These are phyloP conservation scores for Trematocara stigmaticum DNA, from an alignment of 2,113 vertebrate species.

Conservation along the genomic window DNA sequence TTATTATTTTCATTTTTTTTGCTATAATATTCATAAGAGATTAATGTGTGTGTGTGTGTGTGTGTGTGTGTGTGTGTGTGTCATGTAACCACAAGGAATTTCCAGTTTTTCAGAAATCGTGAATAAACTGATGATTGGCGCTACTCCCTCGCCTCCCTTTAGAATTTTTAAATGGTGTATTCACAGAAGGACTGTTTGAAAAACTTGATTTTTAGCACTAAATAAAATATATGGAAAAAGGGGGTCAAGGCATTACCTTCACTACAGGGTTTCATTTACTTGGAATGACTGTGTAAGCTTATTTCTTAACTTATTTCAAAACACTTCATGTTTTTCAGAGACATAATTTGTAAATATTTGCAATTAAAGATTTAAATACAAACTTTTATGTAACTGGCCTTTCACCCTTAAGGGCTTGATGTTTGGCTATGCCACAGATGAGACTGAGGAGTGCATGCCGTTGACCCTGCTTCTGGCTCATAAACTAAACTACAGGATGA, in stretches of 20 bases:
- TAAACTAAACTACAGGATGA: constrained; percentile 69
- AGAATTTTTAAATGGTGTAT: too few species aligned
- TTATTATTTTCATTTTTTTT: background rate
- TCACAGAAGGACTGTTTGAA: too few species aligned
- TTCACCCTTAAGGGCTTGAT: constrained; percentile 65
- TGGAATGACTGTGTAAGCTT: background rate
- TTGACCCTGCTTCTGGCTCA: constrained; percentile 71
- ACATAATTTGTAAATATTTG: background rate
- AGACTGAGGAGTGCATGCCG: constrained; percentile 76
- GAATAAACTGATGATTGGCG: too few species aligned
- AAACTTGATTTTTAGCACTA: too few species aligned
- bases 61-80: background rate
- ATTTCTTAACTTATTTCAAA: too few species aligned
- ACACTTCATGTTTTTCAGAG: background rate
- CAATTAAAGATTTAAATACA: background rate
- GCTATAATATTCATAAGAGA: background rate
- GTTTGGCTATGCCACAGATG: constrained; percentile 77
- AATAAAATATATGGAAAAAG: background rate
- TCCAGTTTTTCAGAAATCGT: too few species aligned
- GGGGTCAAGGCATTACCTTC: background rate
- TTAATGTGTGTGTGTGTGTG: background rate
- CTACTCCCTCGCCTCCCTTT: too few species aligned
- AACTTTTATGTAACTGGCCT: background rate
- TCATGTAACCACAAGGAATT: too few species aligned
- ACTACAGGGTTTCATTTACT: background rate